phyloP scores from a whole-genome alignment of 2,113 vertebrate genomes.

The Antechinus stuartii region DNA sequence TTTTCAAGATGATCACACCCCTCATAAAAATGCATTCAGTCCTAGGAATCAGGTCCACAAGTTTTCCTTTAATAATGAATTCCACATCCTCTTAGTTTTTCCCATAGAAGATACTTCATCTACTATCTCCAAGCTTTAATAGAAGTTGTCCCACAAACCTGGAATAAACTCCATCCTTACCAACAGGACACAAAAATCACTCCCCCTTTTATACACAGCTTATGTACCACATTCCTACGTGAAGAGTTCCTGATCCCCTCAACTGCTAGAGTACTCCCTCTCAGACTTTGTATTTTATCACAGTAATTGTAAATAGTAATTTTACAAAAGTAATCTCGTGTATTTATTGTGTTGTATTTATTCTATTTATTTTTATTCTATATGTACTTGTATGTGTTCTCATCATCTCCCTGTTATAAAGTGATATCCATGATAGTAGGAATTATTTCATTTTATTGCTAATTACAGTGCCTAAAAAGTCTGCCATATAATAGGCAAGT shows the following conservation, averaged over 20 bases:
- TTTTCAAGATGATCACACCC: too few species aligned
- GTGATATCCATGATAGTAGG: neutral
- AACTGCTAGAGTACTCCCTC: neutral
- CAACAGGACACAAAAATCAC: neutral
- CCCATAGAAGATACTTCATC: neutral
- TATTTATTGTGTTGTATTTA: neutral
- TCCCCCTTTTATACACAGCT: neutral
- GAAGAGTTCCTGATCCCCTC: neutral
- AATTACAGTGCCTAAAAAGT: neutral
- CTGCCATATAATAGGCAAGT: neutral
- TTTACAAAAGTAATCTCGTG: too few species aligned
- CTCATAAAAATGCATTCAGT: neutral
- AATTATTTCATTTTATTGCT: neutral
- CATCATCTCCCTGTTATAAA: neutral
- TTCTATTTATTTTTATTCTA: too few species aligned
- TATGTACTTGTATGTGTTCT: neutral
- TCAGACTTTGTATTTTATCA: neutral
- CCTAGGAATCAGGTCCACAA: neutral
- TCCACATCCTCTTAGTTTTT: neutral
- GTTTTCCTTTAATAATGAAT: neutral
- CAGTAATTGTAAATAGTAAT: too few species aligned
- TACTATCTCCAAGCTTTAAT: neutral
- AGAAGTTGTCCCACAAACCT: neutral
- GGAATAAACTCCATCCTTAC: neutral
- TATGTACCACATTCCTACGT: neutral